Percentiles rank a stretch among this genome's conserved stretches.
Conservation (phyloP, 1,140 invertebrate genomes). For the Anagrus nilaparvatae region DNA sequence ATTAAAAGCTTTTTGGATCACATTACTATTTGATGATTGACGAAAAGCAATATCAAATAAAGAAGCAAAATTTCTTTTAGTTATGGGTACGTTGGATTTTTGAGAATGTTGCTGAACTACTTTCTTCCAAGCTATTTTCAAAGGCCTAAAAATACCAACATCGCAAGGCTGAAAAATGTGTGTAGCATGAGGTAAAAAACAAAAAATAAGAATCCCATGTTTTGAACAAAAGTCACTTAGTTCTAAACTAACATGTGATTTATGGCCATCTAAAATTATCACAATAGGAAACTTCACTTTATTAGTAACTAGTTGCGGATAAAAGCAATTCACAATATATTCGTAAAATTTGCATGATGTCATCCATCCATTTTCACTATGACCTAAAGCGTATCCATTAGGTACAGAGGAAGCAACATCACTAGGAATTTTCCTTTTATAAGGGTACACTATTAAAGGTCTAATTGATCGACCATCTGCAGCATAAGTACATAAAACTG, state of each 20-base stretch:
- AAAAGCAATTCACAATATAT: slow-evolving; percentile 29
- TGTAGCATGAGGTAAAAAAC: slow-evolving; percentile 3
- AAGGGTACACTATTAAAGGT: no score
- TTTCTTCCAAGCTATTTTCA: no score
- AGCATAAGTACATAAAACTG: slow-evolving; percentile 22
- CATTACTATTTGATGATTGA: no score
- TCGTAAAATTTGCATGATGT: slow-evolving; percentile 31
- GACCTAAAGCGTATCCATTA: slow-evolving; percentile 26
- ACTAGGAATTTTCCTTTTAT: no score
- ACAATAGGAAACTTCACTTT: slow-evolving; percentile 26
- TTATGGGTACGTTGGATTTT: no score
- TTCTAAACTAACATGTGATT: slow-evolving; percentile 22
- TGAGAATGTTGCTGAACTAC: no score
- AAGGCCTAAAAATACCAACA: no score
- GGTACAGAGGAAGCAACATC: slow-evolving; percentile 24
- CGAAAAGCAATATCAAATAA: no score
- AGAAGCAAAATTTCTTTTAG: no score
- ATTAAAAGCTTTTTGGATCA: no score
- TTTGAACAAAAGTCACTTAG: slow-evolving; percentile 23
- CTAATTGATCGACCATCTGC: no score
- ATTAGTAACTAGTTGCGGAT: slow-evolving; percentile 24
- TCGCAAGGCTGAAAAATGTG: no score
- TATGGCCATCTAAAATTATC: slow-evolving; percentile 33
- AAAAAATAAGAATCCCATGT: background rate
- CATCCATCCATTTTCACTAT: slow-evolving; percentile 33